Evolutionary conservation across 2,888 invertebrate genomes (phyloP).

Genomic region (Ischnus inquisitorius): DNA sequence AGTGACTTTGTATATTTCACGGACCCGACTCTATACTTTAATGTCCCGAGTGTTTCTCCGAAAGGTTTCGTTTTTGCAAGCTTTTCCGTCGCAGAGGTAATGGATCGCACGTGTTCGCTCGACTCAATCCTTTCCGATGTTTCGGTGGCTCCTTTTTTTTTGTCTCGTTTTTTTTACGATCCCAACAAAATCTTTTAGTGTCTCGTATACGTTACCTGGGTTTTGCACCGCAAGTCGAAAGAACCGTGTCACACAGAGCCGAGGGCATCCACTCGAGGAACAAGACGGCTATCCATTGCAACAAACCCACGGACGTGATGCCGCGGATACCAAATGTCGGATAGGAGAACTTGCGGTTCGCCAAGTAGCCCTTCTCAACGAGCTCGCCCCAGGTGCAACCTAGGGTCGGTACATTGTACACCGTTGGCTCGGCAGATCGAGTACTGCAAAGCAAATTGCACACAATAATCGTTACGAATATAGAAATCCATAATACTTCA

Average conservation of each 20-base stretch:
- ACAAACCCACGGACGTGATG: slow-evolving; percentile 75
- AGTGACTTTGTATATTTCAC: slow-evolving; percentile 1
- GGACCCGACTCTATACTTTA: slow-evolving; percentile 29
- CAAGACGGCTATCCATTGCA: slow-evolving; percentile 77
- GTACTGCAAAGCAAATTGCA: slow-evolving; percentile 58
- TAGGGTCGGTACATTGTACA: slow-evolving; percentile 76
- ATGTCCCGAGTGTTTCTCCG: slow-evolving; percentile 13
- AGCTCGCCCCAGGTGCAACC: slow-evolving; percentile 80
- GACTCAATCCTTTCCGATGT: background rate
- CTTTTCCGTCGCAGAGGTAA: background rate
- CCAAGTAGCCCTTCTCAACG: slow-evolving; percentile 75
- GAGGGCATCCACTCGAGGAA: slow-evolving; percentile 81
- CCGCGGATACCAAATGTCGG: slow-evolving; percentile 81
- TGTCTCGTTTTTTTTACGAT: slow-evolving; percentile 48
- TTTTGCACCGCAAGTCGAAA: slow-evolving; percentile 74
- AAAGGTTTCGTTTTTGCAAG: background rate
- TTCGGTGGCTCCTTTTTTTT: background rate
- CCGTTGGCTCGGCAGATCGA: slow-evolving; percentile 64
- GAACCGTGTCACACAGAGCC: slow-evolving; percentile 76
- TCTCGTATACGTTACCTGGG: slow-evolving; percentile 74
- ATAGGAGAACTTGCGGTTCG: slow-evolving; percentile 76
- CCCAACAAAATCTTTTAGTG: slow-evolving; percentile 50
- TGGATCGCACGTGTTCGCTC: slow-evolving; percentile 18
- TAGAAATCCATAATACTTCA: no score
- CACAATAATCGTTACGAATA: background rate